Evolutionary conservation across 2,797 vertebrate species (phyloP).

Genomic region (Alosa sapidissima): DNA sequence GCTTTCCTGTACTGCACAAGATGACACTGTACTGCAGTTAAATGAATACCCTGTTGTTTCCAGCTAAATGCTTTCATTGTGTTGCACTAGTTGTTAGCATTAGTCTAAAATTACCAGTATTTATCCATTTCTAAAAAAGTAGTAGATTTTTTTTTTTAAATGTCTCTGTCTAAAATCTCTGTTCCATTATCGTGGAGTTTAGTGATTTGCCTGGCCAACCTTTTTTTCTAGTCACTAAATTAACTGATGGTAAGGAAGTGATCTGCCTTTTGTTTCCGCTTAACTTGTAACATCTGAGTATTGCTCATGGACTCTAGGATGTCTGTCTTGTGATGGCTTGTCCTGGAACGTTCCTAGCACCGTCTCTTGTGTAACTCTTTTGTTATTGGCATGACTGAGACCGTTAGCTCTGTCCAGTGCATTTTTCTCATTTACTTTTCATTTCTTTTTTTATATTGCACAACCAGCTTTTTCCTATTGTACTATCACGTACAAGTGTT

Average conservation of each 20-base stretch:
- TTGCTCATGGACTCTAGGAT: not conserved
- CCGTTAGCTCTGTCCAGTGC: not conserved
- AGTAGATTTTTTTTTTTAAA: too few relatives aligned
- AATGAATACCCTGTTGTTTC: not conserved
- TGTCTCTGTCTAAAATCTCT: too few relatives aligned
- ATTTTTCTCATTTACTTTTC: not conserved
- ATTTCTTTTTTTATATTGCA: not conserved
- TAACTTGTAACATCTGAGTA: not conserved
- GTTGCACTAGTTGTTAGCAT: not conserved
- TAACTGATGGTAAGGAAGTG: not conserved
- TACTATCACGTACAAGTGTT: not conserved
- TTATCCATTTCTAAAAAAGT: too few relatives aligned
- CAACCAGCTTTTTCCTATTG: not conserved
- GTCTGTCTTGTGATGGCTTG: not conserved
- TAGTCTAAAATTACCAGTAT: too few relatives aligned
- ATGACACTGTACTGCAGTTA: not conserved
- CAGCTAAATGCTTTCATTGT: not conserved
- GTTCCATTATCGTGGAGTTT: not conserved
- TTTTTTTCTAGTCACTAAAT: not conserved
- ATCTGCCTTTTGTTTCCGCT: not conserved
- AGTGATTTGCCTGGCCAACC: not conserved
- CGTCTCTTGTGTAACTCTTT: not conserved
- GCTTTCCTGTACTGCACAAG: not conserved
- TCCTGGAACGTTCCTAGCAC: not conserved
- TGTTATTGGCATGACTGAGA: conserved; percentile 1